A percentile compares a stretch with the other conserved stretches of the same genome.
Conservation (phyloP, 1,140 invertebrate species). For the Nixonia krombeini region DNA sequence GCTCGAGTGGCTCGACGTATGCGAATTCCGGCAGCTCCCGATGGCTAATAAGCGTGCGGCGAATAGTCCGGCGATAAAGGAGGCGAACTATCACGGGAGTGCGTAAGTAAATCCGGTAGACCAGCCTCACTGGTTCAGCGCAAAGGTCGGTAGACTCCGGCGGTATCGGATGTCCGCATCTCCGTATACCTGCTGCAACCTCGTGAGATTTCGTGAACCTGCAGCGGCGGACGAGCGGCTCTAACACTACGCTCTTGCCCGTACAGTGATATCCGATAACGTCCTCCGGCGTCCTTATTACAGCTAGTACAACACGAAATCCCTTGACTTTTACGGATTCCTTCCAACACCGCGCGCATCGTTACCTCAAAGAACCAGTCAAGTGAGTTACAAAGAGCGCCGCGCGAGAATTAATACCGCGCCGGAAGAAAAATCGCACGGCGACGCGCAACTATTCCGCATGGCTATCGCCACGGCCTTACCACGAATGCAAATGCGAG, state of each 20-base stretch:
- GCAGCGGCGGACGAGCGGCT: constrained; percentile 12
- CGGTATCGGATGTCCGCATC: constrained; percentile 54
- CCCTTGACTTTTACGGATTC: constrained; percentile 55
- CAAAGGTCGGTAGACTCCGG: background rate
- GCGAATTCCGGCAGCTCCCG: background rate
- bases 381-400: background rate
- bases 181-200: constrained; percentile 26
- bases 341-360: background rate
- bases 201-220: constrained; percentile 40
- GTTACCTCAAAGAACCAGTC: background rate
- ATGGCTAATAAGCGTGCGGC: constrained; percentile 5
- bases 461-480: too few relatives aligned
- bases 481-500: too few relatives aligned
- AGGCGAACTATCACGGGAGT: constrained; percentile 2
- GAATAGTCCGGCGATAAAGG: constrained; percentile 2
- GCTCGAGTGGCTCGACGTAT: background rate
- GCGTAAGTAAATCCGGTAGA: constrained; percentile 6
- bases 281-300: constrained; percentile 55
- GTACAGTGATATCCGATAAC: constrained; percentile 53
- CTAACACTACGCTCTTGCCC: constrained; percentile 8
- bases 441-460: background rate
- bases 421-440: constrained; percentile 7
- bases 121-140: background rate
- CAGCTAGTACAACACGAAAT: constrained; percentile 32
- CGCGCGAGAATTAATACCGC: background rate